phyloP scores from a whole-genome alignment of 2,113 vertebrate genomes.

The Himantopus leucocephalus region DNA sequence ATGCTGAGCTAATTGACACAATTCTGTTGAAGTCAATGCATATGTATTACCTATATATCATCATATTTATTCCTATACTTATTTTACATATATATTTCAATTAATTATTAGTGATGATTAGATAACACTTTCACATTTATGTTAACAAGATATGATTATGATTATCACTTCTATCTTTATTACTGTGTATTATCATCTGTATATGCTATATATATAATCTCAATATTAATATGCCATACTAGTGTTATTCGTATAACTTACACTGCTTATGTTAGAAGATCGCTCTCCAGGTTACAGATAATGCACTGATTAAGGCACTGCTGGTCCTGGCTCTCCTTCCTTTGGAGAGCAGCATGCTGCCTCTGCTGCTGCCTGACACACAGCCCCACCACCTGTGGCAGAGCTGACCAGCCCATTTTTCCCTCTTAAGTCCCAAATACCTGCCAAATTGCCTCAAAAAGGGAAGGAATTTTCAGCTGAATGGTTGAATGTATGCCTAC shows the following conservation, averaged over 20 bases:
- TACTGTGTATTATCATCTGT: not conserved
- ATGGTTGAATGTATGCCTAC: not conserved
- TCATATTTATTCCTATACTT: not conserved
- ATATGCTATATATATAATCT: no score
- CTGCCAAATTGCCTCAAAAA: not conserved
- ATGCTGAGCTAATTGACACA: not conserved
- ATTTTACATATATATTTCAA: not conserved
- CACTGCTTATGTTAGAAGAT: not conserved
- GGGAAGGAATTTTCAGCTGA: not conserved
- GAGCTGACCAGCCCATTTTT: not conserved
- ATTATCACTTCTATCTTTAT: not conserved
- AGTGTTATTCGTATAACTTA: not conserved
- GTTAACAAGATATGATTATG: not conserved
- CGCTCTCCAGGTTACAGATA: not conserved
- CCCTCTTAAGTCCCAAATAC: not conserved
- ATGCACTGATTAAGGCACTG: no score
- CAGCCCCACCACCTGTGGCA: not conserved
- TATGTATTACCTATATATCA: not conserved
- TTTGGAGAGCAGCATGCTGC: fast-evolving
- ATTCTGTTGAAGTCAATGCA: not conserved
- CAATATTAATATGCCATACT: no score
- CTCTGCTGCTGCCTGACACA: not conserved
- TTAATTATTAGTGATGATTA: not conserved
- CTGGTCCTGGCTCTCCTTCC: not conserved
- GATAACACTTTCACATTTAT: not conserved